phyloP scores from a whole-genome alignment of 1,140 invertebrate genomes.

The Sycobia sp. region DNA sequence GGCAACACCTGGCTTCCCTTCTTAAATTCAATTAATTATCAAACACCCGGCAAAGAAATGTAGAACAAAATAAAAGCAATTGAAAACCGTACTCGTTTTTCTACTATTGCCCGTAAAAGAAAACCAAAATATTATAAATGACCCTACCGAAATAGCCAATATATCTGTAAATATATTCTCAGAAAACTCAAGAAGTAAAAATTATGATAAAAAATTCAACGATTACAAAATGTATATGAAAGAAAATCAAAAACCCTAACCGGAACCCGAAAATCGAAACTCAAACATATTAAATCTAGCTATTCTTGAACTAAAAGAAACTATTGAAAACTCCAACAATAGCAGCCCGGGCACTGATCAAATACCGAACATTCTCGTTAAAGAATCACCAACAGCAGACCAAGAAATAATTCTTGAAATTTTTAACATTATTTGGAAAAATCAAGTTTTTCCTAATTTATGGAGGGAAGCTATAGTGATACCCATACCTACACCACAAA shows the following conservation, averaged over 20 bases:
- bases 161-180: constrained; percentile 41
- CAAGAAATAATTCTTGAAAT: constrained; percentile 36
- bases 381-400: constrained; percentile 37
- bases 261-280: not conserved
- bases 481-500: constrained; percentile 43
- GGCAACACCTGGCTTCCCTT: not conserved
- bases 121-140: not conserved
- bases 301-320: constrained; percentile 20
- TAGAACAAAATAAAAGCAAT: not conserved
- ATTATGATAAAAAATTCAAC: constrained; percentile 36
- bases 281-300: not conserved
- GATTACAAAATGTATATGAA: not conserved
- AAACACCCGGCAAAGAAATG: not conserved
- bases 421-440: constrained; percentile 40
- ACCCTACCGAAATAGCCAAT: constrained; percentile 37
- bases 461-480: constrained; percentile 47
- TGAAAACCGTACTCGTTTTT: not conserved
- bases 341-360: constrained; percentile 36
- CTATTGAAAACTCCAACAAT: constrained; percentile 13
- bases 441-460: constrained; percentile 38
- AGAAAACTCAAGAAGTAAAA: constrained; percentile 22
- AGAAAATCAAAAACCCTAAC: constrained; percentile 28
- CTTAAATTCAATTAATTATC: not conserved
- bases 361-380: constrained; percentile 39
- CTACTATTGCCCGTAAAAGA: not conserved